Conservation (phyloP, 2,888 invertebrate genomes). For the Drosophila mayaguana region DNA sequence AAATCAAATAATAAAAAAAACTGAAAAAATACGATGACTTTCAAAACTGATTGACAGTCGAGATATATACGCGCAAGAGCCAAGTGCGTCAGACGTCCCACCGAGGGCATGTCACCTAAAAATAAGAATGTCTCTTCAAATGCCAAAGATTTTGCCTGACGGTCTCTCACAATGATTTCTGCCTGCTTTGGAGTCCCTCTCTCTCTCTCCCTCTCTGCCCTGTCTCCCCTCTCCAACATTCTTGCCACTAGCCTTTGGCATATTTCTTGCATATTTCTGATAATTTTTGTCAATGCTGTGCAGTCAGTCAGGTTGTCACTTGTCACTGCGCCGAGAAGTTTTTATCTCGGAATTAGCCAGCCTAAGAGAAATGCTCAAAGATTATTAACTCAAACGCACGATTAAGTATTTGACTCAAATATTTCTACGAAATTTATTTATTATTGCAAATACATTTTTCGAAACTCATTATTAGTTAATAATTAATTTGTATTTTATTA, state of each 20-base stretch:
- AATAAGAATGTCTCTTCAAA: conserved; percentile 83
- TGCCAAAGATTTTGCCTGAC: conserved; percentile 69
- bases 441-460: background rate
- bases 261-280: conserved; percentile 82
- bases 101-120: conserved; percentile 84
- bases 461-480: background rate
- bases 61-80: conserved; percentile 61
- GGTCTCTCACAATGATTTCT: conserved; percentile 48
- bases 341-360: conserved; percentile 78
- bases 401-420: conserved; percentile 38
- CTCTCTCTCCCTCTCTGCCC: too few relatives aligned
- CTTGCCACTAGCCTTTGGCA: conserved; percentile 48
- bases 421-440: background rate
- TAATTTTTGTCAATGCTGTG: conserved; percentile 84
- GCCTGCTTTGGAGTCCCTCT: conserved; percentile 20
- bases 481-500: background rate
- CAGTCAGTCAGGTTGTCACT: conserved; percentile 83
- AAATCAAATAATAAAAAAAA: conserved; percentile 12
- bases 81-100: conserved; percentile 78
- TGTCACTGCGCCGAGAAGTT: conserved; percentile 71
- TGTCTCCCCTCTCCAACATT: conserved; percentile 24
- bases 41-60: conserved; percentile 82
- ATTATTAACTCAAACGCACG: conserved; percentile 46
- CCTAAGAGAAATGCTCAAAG: conserved; percentile 55
- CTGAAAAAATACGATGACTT: conserved; percentile 68